These are phyloP conservation scores for Ceuthmochares aereus DNA, from an alignment of 2,113 vertebrate genomes.

Conservation along the genomic window DNA sequence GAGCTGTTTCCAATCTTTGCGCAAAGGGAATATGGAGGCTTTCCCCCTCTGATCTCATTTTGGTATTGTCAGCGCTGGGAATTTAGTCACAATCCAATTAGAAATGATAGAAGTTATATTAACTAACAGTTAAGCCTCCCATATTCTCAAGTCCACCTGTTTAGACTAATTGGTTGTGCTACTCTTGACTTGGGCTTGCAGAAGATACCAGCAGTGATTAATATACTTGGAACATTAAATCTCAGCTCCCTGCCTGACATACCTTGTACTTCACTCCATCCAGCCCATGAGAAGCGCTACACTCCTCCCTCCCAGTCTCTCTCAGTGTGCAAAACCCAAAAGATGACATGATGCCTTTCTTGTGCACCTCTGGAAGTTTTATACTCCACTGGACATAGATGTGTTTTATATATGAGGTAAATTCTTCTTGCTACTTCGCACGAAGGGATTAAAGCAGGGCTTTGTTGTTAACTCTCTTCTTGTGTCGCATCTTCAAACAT, in stretches of 20 bases:
- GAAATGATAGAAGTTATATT: slow-evolving; percentile 46
- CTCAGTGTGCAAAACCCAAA: not conserved
- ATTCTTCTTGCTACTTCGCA: slow-evolving; percentile 36
- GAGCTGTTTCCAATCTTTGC: slow-evolving; percentile 38
- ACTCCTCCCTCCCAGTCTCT: not conserved
- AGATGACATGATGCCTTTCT: not conserved
- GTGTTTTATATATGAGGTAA: not conserved
- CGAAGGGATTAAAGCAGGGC: slow-evolving; percentile 29
- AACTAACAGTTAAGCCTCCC: slow-evolving; percentile 13
- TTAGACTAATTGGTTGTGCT: not conserved
- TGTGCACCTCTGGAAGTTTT: slow-evolving; percentile 12
- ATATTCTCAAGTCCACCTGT: not conserved
- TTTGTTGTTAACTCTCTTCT: slow-evolving; percentile 25
- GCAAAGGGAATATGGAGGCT: slow-evolving; percentile 28
- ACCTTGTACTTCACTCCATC: not conserved
- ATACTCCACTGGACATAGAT: slow-evolving; percentile 7
- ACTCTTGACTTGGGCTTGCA: not conserved
- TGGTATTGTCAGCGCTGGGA: slow-evolving; percentile 39
- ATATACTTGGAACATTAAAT: not conserved
- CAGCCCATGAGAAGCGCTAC: not conserved
- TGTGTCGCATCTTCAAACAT: slow-evolving; percentile 24
- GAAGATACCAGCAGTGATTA: not conserved
- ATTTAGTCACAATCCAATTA: slow-evolving; percentile 63
- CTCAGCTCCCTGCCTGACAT: not conserved
- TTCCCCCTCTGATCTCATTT: slow-evolving; percentile 49